These are phyloP conservation scores for Lumbricus terrestris DNA, from an alignment of 2,888 invertebrate species.

Conservation along the genomic window DNA sequence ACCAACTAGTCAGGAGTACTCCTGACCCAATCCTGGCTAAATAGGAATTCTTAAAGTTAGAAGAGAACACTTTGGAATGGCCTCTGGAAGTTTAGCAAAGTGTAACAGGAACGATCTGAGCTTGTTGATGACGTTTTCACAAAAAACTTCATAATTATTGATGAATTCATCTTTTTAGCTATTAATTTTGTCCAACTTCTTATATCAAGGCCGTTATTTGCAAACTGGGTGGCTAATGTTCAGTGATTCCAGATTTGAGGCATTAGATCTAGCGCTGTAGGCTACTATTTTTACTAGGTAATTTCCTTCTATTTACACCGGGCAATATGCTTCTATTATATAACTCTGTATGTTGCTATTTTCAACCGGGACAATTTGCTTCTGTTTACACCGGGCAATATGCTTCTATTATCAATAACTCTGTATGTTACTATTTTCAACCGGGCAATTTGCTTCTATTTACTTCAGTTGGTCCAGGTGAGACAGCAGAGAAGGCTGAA, in stretches of 20 bases:
- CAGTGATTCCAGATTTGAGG: not conserved
- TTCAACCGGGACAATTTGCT: not conserved
- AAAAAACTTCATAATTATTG: not conserved
- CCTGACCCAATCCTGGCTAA: no score
- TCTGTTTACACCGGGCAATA: no score
- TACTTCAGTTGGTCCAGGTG: constrained; percentile 14
- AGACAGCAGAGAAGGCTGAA: not conserved
- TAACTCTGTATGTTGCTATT: not conserved
- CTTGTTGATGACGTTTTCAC: not conserved
- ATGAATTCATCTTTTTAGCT: not conserved
- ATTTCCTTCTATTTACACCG: no score
- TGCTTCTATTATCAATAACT: not conserved
- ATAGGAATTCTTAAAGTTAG: no score
- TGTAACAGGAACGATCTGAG: not conserved
- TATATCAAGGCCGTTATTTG: not conserved
- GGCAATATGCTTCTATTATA: no score
- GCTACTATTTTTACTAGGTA: not conserved
- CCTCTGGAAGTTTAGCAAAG: no score
- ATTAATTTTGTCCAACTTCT: not conserved
- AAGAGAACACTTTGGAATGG: no score
- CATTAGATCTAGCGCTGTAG: not conserved
- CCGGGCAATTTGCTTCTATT: not conserved
- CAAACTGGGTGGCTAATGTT: not conserved
- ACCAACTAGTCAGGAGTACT: no score
- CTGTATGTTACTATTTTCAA: not conserved